Evolutionary conservation across 2,113 vertebrate species (phyloP), one percentile per base, ranked within the genome.

Genomic region (Lampris incognitus): DNA sequence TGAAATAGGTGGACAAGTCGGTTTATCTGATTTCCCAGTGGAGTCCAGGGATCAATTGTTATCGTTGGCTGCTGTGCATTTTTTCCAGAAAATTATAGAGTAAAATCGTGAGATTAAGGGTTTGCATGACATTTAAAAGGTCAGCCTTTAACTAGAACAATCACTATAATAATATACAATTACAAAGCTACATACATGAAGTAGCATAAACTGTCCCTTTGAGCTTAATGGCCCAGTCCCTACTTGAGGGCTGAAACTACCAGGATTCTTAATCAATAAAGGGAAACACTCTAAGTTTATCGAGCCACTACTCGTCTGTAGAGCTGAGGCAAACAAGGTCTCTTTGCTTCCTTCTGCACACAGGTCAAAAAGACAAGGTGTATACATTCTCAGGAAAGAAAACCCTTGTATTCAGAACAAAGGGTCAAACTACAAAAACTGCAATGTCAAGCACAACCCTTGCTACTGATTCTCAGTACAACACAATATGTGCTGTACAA

Each of bases 11-110:
- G n/a, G 80, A 71, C 6, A 9, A 82, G 68, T 72, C 69, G 74
- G 81, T 85, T 85, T 42, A 72, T 82, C 64, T 67, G 72, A 83
- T 85, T 88, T 87, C 85, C 59, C 37, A 75, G 9, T 2, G 7
- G 36, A 10, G 24, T 9, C 11, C 4, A 69, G 42, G 50, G 55
- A 83, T 88, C 84, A 66, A 85, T 87, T 38, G 9, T 4, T 85
- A 73, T 36, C 52, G 77, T 69, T 70, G 52, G 13, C 58, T 49
- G 48, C 6, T 41, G 1, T 3, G 56, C 54, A 9, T 74, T 86
- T 67, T 68, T 81, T 1, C n/a, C 59, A 54, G 65, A 74, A 72
- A 71, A 66, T 36, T 58, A 68, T 56, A 24, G 54, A 24, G 54
- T 44, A 41, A 74, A 58, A 57, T 58, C 10, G 0, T 48, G 54